Evolutionary conservation across 2,797 vertebrate genomes (phyloP).

Genomic region (Mormyrops attenuatus): DNA sequence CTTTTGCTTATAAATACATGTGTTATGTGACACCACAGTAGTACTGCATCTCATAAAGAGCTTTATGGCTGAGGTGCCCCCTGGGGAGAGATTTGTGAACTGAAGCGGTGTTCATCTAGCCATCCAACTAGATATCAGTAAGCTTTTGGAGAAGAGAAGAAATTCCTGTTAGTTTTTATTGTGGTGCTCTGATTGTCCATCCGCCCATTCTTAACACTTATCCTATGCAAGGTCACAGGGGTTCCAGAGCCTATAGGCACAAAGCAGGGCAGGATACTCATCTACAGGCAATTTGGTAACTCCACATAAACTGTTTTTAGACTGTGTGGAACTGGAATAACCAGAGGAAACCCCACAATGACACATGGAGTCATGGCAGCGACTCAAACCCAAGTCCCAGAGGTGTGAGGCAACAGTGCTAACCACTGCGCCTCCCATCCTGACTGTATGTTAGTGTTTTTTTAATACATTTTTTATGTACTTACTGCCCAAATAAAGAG

Average conservation of each 20-base stretch:
- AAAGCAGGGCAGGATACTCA: not conserved
- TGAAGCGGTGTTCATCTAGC: not conserved
- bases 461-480: not conserved
- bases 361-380: not conserved
- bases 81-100: not conserved
- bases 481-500: not conserved
- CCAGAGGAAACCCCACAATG: not conserved
- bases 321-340: not conserved
- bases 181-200: not conserved
- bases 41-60: not conserved
- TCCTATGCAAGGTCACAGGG: not conserved
- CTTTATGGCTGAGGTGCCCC: not conserved
- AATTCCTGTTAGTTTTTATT: not conserved
- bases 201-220: not conserved
- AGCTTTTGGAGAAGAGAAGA: not conserved
- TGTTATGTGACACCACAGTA: not conserved
- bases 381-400: not conserved
- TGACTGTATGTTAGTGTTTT: not conserved
- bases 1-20: not conserved
- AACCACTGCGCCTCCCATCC: not conserved
- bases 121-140: not conserved
- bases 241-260: not conserved
- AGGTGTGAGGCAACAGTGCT: not conserved
- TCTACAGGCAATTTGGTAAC: not conserved
- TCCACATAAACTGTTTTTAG: not conserved